phyloP scores from a whole-genome alignment of 2,797 vertebrate species.

The Ctenochaetus hawaiiensis region DNA sequence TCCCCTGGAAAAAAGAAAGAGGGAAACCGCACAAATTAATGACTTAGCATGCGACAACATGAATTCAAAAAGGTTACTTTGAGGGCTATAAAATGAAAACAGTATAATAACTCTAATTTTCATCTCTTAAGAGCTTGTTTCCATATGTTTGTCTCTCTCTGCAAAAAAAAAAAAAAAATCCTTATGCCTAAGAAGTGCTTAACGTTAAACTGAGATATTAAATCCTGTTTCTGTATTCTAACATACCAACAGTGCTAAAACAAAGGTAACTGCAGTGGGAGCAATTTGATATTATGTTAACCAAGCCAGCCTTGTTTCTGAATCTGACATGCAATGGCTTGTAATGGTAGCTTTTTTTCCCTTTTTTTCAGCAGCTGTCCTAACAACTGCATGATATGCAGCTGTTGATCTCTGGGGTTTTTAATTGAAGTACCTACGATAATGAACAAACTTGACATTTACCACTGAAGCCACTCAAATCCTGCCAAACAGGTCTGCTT shows the following conservation, averaged over 20 bases:
- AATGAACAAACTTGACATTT: slow-evolving; percentile 45
- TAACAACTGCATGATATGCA: slow-evolving; percentile 30
- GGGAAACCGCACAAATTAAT: not conserved
- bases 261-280: not conserved
- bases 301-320: not conserved
- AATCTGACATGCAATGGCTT: slow-evolving; percentile 40
- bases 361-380: slow-evolving; percentile 1
- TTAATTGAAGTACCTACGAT: slow-evolving; percentile 20
- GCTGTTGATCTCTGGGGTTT: slow-evolving; percentile 23
- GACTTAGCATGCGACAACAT: not conserved
- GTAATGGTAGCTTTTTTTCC: slow-evolving; percentile 8
- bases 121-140: not conserved
- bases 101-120: not conserved
- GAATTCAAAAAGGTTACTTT: slow-evolving; percentile 8
- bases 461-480: slow-evolving; percentile 18
- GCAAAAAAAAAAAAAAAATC: not conserved
- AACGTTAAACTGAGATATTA: not conserved
- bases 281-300: slow-evolving; percentile 10
- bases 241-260: not conserved
- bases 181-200: not conserved
- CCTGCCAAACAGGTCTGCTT: slow-evolving; percentile 28
- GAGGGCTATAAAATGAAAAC: not conserved
- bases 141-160: not conserved
- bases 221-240: not conserved
- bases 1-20: slow-evolving; percentile 88